Evolutionary conservation across 2,888 invertebrate species (phyloP), one percentile per base, ranked within the genome.

Genomic region (Tethea ocularis): DNA sequence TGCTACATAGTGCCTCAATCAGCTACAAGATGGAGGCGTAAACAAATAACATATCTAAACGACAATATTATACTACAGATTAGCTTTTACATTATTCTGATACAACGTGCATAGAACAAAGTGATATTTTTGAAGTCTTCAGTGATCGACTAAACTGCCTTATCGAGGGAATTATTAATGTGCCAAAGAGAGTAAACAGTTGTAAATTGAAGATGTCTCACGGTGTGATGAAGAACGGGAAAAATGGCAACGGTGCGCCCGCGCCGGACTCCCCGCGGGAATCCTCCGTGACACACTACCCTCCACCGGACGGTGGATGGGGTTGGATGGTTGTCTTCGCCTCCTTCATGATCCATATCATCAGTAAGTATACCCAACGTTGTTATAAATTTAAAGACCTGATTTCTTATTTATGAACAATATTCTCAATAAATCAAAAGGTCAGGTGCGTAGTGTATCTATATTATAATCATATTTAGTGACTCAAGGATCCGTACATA

Each of bases 331-430:
- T 98, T 57, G 98, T 98, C 59, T 96, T 98, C 81, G 98, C 97
- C 24, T 98, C 98, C 8, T 99, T 99, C 91, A 96, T 99, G 96
- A 97, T 99, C 76, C 99, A 99, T 91, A 95, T 98, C 73, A 95
- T 97, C 90, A 97, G 97, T 97, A 88, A 97, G 97, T 97, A 89
- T 53, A 2, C 13, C 1, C 57, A 59, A 46, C n/a, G 20, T 17
- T 46, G 20, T 33, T 1, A 7, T 1, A 29, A 29, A 24, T 24
- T 5, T 5, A 24, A 24, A n/a, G n/a, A n/a, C n/a, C n/a, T n/a
- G n/a, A n/a, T n/a, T n/a, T n/a, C n/a, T n/a, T n/a, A n/a, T n/a
- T n/a, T n/a, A n/a, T n/a, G n/a, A n/a, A n/a, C n/a, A n/a, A n/a
- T n/a, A n/a, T n/a, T n/a, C n/a, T n/a, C n/a, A n/a, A n/a, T n/a